A percentile compares a stretch with the other conserved stretches of the same genome.
phyloP scores from a whole-genome alignment of 2,888 invertebrate genomes.

The Leptinotarsa rubiginosa region DNA sequence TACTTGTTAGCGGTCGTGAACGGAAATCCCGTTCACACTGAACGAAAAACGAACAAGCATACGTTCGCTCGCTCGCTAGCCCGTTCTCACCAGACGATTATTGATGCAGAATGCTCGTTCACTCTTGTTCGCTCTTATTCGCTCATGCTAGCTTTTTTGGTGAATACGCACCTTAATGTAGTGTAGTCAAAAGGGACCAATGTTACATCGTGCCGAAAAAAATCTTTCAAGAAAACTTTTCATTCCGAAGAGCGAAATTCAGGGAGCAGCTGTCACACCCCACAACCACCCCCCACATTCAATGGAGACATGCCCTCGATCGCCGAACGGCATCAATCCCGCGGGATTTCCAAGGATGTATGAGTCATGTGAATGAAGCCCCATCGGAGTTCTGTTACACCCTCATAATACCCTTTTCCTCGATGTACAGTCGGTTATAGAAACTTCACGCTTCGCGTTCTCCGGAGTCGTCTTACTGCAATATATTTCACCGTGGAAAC shows the following conservation, averaged over 20 bases:
- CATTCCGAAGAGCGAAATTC: not conserved
- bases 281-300: not conserved
- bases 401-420: not conserved
- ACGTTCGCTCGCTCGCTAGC: no score
- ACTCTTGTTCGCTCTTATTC: no score
- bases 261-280: not conserved
- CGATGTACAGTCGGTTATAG: not conserved
- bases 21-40: no score
- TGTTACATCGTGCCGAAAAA: not conserved
- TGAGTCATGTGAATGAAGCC: constrained; percentile 1
- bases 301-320: not conserved
- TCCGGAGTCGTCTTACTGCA: not conserved
- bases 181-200: no score
- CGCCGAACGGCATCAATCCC: not conserved
- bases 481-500: not conserved
- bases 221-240: not conserved
- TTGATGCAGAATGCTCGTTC: no score
- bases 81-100: no score
- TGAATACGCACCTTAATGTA: no score
- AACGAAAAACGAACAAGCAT: no score
- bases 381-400: not conserved
- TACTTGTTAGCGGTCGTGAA: no score
- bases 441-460: not conserved
- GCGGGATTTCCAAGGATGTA: not conserved
- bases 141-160: no score